Evolutionary conservation across 2,797 vertebrate species (phyloP), one percentile per base, ranked within the genome.

Genomic region (Champsocephalus esox): DNA sequence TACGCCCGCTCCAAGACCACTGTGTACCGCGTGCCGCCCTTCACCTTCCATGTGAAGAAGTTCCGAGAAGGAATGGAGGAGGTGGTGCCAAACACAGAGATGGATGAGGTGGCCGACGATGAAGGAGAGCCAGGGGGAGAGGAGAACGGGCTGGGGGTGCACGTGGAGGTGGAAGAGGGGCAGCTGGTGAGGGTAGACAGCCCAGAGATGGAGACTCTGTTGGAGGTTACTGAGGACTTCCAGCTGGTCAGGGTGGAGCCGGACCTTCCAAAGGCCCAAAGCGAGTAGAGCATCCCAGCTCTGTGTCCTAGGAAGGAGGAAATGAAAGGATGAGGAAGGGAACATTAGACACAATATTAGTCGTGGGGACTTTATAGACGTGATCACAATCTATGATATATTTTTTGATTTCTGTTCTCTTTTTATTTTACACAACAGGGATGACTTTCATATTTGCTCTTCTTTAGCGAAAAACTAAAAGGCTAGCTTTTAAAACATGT

Each of bases 21-120:
- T 0, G 96, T 99, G 79, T 99, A 99, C 94, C 98, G 97, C 46
- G 98, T 99, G 80, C 97, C 98, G 0, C 98, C 98, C 5, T 99
- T 99, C 90, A 99, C 98, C 78, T 99, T 99, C 91, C 96, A 97
- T 0, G 98, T 99, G 52, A 99, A 99, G 95, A 99, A 99, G 92
- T 95, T 98, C 85, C 93, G 98, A 57, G 97, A 96, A 54, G 98
- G 97, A 0, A 93, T 95, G 82, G 95, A 93, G 71, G 97, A 92
- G 67, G 93, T 94, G 3, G 87, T 95, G 88, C 92, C 95, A 88
- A 94, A 93, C 0, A 95, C 96, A 59, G 96, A 97, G 90, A 93
- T 94, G 1, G 95, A 95, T 2, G 93, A 95, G 8, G 94, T 96
- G 79, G 90, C 94, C 4, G 93, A 95, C n/a, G 94, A 92, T 0